Base-by-base conservation (phyloP, 1,140 invertebrate genomes). In the Dreissena rostriformis region DNA sequence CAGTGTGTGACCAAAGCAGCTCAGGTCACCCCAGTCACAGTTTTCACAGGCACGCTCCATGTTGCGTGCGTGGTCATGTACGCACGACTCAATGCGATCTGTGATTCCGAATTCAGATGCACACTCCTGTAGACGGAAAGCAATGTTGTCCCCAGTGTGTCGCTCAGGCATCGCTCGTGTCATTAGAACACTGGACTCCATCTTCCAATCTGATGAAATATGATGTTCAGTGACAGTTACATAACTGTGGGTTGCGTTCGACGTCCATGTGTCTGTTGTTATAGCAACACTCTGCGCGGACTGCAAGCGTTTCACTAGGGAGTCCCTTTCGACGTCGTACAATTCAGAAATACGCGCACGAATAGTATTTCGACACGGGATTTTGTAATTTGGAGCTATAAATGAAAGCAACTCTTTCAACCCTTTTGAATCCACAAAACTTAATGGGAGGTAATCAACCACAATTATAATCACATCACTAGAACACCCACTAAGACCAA, bases 1-100 rank as follows among this genome's bases (percentile, higher is more conserved):
- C 15, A 76, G 74, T 19, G 74, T 76, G 74, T 63, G 53, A 29
- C 26, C 74, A 63, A 63, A 76, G 28, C 74, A 63, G 10, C 55
- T 57, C 10, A 76, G 28, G 39, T 63, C 57, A 24, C 22, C 55
- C 74, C 74, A 76, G 49, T 24, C 22, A 29, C 57, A 61, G 12
- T 63, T 28, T 26, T 11, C 19, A 22, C 24, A 12, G 12, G 53
- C 53, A 12, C 53, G 53, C 19, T 57, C 53, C 53, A 57, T 72
- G 29, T 72, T 51, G 2, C 70, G 29, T 4, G 70, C 39, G 51
- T 72, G 39, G 51, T 51, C 70, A 70, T 70, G 67, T 10, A 70
- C 12, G 29, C 67, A 70, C 8, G 67, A 29, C 6, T 70, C 67
- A 11, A 70, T 19, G 11, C 26, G 22, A 6, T 52, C 71, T 15